These are phyloP conservation scores for Tyto alba DNA, from an alignment of 2,113 vertebrate species.

Conservation along the genomic window DNA sequence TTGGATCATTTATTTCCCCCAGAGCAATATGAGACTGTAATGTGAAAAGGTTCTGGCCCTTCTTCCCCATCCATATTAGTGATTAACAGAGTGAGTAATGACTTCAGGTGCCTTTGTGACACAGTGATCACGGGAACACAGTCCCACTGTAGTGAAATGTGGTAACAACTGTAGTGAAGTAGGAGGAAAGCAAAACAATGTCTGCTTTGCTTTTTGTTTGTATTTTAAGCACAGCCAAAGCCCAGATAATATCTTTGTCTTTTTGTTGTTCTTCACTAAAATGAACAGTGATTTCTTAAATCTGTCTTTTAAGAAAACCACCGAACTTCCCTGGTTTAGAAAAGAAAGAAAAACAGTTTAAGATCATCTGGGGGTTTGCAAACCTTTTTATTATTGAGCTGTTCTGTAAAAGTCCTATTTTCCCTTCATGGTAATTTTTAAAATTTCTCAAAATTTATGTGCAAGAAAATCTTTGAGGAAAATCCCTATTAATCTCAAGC, in stretches of 20 bases:
- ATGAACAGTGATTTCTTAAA: background rate
- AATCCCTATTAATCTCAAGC: background rate
- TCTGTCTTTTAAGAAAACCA: background rate
- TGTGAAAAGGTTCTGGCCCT: slow-evolving; percentile 27
- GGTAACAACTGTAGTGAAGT: background rate
- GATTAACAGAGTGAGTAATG: slow-evolving; percentile 58
- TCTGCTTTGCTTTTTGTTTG: background rate
- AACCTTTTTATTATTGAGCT: background rate
- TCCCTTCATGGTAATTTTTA: background rate
- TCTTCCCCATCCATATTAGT: slow-evolving; percentile 31
- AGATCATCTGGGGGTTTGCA: background rate
- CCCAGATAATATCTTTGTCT: background rate
- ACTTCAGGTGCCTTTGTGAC: slow-evolving; percentile 23
- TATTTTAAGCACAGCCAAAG: background rate
- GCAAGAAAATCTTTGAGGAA: background rate
- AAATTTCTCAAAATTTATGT: background rate
- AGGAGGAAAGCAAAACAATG: background rate
- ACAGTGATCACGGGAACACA: background rate
- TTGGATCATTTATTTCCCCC: background rate
- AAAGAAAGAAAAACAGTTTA: background rate
- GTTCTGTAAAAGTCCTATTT: background rate
- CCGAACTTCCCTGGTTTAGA: background rate
- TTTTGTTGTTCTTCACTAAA: background rate
- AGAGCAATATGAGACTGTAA: background rate
- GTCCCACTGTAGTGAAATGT: background rate